These are phyloP conservation scores for Limosa lapponica DNA, from an alignment of 2,797 vertebrate genomes.

Conservation along the genomic window DNA sequence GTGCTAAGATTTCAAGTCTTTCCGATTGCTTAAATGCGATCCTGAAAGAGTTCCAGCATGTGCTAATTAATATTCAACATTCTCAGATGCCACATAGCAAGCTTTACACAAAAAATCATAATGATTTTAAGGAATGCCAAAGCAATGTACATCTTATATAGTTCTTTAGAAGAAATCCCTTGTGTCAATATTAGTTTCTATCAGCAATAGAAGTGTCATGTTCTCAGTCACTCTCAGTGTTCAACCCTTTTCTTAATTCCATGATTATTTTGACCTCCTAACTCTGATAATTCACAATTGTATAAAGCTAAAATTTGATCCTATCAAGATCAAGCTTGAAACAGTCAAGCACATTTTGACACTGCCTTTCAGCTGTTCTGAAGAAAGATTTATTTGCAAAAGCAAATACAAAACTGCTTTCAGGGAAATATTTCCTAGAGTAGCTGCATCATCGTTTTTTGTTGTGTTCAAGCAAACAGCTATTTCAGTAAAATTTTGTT, in stretches of 20 bases:
- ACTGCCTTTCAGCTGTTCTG: not conserved
- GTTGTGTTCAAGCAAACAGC: not conserved
- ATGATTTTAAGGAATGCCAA: not conserved
- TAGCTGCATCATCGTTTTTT: not conserved
- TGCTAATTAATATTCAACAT: not conserved
- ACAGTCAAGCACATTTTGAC: not conserved
- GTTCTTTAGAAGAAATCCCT: not conserved
- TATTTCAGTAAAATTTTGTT: not conserved
- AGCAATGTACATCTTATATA: fast-evolving
- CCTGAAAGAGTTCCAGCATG: not conserved
- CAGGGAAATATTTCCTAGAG: not conserved
- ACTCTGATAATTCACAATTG: not conserved
- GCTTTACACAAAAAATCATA: not conserved
- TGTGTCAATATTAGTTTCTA: not conserved
- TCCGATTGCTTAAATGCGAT: not conserved
- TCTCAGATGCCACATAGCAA: not conserved
- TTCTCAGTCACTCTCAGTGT: not conserved
- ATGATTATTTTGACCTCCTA: not conserved
- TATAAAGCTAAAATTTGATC: not conserved
- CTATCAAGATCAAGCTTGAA: not conserved
- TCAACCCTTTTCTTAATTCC: not conserved
- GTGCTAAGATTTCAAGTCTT: not conserved
- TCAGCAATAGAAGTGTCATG: fast-evolving
- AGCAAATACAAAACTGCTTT: not conserved
- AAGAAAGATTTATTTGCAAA: not conserved